These are phyloP conservation scores for Drosophila macrospina DNA, from an alignment of 2,888 invertebrate species.

Conservation along the genomic window DNA sequence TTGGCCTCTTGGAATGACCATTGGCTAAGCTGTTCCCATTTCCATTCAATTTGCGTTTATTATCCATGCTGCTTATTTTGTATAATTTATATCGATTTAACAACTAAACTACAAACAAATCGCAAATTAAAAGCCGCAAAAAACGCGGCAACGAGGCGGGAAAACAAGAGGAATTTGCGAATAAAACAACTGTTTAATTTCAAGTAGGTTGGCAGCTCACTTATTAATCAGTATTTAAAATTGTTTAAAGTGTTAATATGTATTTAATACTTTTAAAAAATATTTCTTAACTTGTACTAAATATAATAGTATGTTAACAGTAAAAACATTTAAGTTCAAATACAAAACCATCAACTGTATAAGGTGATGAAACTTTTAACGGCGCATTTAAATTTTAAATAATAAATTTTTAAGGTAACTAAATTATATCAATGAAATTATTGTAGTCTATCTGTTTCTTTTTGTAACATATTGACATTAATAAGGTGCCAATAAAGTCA, in stretches of 20 bases:
- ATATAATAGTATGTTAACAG: too few species aligned
- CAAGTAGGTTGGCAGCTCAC: slow-evolving; percentile 30
- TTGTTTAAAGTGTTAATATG: not conserved
- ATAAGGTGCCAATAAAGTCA: too few species aligned
- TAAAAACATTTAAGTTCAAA: too few species aligned
- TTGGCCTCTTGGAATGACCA: slow-evolving; percentile 70
- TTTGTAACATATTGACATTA: not conserved
- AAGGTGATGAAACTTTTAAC: not conserved
- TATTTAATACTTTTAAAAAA: too few species aligned
- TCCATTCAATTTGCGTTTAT: slow-evolving; percentile 67
- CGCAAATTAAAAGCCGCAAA: slow-evolving; percentile 33
- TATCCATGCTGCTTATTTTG: slow-evolving; percentile 51
- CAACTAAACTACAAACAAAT: slow-evolving; percentile 13
- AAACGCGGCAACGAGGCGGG: slow-evolving; percentile 47
- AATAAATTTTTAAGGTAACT: too few species aligned
- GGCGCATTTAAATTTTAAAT: too few species aligned
- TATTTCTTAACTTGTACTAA: too few species aligned
- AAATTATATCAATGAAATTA: too few species aligned
- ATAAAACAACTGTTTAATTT: slow-evolving; percentile 37
- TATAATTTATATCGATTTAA: slow-evolving; percentile 7
- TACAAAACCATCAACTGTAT: too few species aligned
- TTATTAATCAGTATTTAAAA: not conserved
- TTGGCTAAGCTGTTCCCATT: slow-evolving; percentile 38
- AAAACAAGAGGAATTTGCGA: slow-evolving; percentile 26
- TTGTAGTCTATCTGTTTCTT: too few species aligned